phyloP scores from a whole-genome alignment of 2,113 vertebrate species.

The Sterna hirundo region DNA sequence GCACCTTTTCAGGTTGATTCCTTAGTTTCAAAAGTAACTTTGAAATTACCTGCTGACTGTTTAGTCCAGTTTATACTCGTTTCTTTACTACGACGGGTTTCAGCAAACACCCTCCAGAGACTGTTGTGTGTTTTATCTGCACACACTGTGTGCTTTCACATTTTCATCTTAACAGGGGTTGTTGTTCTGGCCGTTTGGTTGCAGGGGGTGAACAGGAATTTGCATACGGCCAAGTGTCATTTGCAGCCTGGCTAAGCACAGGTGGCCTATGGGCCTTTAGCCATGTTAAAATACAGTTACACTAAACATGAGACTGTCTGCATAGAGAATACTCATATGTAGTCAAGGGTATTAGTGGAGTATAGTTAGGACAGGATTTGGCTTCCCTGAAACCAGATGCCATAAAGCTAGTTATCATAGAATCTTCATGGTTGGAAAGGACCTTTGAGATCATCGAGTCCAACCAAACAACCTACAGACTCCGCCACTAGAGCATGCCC shows the following conservation, averaged over 20 bases:
- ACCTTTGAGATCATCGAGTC: no score
- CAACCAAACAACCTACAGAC: no score
- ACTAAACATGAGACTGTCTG: background rate
- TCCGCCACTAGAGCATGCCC: no score
- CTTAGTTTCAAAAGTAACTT: background rate
- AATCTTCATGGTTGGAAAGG: no score
- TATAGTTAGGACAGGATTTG: background rate
- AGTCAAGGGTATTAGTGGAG: background rate
- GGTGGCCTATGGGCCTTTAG: background rate
- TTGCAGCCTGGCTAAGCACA: background rate
- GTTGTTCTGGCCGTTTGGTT: background rate
- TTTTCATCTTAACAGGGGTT: background rate
- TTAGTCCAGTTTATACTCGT: background rate
- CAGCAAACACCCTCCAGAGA: background rate
- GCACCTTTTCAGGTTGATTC: background rate
- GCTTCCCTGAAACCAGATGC: background rate
- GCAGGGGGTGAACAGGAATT: background rate
- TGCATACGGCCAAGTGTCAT: background rate
- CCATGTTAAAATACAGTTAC: background rate
- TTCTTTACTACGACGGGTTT: background rate
- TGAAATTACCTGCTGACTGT: background rate
- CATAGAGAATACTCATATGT: background rate
- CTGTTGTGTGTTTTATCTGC: background rate
- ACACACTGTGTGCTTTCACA: background rate
- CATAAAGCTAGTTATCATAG: background rate